These are phyloP conservation scores for Willisornis vidua DNA, from an alignment of 2,113 vertebrate species.

Conservation along the genomic window DNA sequence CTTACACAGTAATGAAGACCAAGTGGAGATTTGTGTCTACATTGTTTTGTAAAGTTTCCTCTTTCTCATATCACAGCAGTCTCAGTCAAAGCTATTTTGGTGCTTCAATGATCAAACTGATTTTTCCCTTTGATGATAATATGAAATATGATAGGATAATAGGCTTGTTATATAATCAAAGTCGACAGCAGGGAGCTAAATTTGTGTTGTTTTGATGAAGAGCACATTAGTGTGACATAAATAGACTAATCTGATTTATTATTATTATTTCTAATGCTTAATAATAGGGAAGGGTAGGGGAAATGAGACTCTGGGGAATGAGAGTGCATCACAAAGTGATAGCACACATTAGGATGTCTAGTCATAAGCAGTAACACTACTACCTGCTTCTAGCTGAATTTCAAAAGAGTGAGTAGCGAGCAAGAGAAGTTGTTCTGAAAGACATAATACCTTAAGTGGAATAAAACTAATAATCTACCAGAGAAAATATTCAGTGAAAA, in stretches of 20 bases:
- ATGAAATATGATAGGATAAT: constrained; percentile 62
- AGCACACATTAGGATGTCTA: not conserved
- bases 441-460: not conserved
- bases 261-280: constrained; percentile 70
- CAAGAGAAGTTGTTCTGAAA: not conserved
- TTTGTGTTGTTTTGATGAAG: constrained; percentile 68
- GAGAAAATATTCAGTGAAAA: not conserved
- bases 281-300: constrained; percentile 48
- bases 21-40: not conserved
- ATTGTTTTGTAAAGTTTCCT: constrained; percentile 30
- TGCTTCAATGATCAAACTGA: constrained; percentile 64
- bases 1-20: not conserved
- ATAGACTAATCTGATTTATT: constrained; percentile 71
- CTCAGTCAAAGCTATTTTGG: constrained; percentile 62
- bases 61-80: constrained; percentile 46
- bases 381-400: not conserved
- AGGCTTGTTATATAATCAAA: constrained; percentile 65
- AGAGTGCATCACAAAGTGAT: constrained; percentile 36
- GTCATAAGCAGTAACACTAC: not conserved
- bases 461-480: not conserved
- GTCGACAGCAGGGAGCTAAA: constrained; percentile 65
- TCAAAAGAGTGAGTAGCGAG: fast-evolving
- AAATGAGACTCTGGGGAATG: constrained; percentile 52
- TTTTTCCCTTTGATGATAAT: constrained; percentile 64
- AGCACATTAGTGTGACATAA: constrained; percentile 64